phyloP scores from a whole-genome alignment of 2,888 invertebrate genomes.

The Acleris cristana region DNA sequence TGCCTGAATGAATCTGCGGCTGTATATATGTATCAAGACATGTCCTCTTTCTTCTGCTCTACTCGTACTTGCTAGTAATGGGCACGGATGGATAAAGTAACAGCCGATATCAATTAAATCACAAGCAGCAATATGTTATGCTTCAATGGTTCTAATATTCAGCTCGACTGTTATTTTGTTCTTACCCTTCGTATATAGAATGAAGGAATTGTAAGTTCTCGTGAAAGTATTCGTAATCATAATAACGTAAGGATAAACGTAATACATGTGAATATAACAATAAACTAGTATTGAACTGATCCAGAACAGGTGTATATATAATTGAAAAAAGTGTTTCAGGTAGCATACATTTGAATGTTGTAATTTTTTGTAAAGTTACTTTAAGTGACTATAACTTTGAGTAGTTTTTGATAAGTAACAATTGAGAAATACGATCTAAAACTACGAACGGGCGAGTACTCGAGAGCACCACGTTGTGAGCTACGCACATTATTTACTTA shows the following conservation, averaged over 20 bases:
- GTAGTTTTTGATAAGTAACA: conserved; percentile 83
- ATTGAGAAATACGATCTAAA: conserved; percentile 61
- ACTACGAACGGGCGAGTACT: conserved; percentile 71
- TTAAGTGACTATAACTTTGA: conserved; percentile 72
- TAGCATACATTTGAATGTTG: conserved; percentile 68
- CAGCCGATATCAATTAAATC: conserved; percentile 39
- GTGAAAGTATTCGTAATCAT: conserved; percentile 62
- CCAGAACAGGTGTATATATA: conserved; percentile 66
- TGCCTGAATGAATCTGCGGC: conserved; percentile 49
- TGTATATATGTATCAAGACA: conserved; percentile 53
- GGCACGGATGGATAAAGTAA: conserved; percentile 50
- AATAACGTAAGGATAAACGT: conserved; percentile 40
- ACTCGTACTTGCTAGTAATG: conserved; percentile 52
- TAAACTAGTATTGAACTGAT: conserved; percentile 69
- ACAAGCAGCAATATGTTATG: conserved; percentile 6
- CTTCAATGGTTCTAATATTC: conserved; percentile 25
- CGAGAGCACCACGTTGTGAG: conserved; percentile 31
- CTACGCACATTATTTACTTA: background rate
- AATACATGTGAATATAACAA: conserved; percentile 74
- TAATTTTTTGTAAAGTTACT: conserved; percentile 79
- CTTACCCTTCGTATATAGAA: conserved; percentile 50
- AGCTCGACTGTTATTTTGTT: conserved; percentile 38
- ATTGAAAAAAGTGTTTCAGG: conserved; percentile 66
- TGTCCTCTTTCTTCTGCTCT: conserved; percentile 53
- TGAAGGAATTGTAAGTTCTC: conserved; percentile 63